phyloP scores from a whole-genome alignment of 2,888 invertebrate genomes.

The Drosophila helvetica region DNA sequence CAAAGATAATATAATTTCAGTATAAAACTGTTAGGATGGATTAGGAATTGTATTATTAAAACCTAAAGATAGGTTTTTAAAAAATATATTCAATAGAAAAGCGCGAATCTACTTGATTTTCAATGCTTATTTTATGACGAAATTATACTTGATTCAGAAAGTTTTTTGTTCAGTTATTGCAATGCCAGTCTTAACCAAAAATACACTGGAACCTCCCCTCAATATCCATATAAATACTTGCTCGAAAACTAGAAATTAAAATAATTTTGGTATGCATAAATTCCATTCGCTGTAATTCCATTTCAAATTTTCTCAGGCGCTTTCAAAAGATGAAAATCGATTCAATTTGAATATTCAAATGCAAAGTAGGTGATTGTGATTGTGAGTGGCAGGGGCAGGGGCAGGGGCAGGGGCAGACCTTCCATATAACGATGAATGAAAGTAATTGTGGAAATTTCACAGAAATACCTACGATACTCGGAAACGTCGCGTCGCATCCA shows the following conservation, averaged over 20 bases:
- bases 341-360: conserved; percentile 44
- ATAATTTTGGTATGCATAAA: conserved; percentile 12
- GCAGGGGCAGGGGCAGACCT: not conserved
- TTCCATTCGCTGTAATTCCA: conserved; percentile 5
- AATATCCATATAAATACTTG: not conserved
- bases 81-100: no score
- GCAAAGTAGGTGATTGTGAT: conserved; percentile 27
- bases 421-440: conserved; percentile 38
- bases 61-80: no score
- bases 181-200: not conserved
- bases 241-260: no score
- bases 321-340: conserved; percentile 30
- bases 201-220: not conserved
- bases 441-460: conserved; percentile 40
- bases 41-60: no score
- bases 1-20: not conserved
- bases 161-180: not conserved
- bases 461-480: conserved; percentile 43
- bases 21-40: no score
- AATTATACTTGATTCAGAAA: not conserved
- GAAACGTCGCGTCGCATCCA: conserved; percentile 22
- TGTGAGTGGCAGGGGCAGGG: not conserved
- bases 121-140: no score
- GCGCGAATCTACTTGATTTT: no score
- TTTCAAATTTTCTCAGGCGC: conserved; percentile 16